phyloP scores from a whole-genome alignment of 2,888 invertebrate species.

The Ennomos quercinarius region DNA sequence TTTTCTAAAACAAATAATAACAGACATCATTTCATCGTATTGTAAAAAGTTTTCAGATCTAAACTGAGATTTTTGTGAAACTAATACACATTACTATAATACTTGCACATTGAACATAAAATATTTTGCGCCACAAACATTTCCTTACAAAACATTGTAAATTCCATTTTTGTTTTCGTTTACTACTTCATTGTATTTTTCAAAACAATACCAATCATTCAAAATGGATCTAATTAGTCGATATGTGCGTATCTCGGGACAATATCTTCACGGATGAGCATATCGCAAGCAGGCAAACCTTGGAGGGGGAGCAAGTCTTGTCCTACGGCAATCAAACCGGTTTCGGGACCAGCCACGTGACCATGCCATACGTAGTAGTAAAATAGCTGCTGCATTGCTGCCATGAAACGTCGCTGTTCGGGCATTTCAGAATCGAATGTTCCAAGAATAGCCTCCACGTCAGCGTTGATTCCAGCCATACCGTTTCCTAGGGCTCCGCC shows the following conservation, averaged over 20 bases:
- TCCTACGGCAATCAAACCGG: conserved; percentile 87
- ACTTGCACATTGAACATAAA: conserved; percentile 47
- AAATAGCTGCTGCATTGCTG: conserved; percentile 93
- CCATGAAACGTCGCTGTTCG: conserved; percentile 90
- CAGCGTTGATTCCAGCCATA: conserved; percentile 84
- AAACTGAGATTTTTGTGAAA: conserved; percentile 1
- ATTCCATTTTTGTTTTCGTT: conserved; percentile 12
- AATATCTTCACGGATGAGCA: conserved; percentile 90
- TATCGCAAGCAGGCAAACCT: conserved; percentile 90
- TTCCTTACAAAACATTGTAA: conserved; percentile 41
- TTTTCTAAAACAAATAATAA: conserved; percentile 20
- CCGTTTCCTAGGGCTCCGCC: conserved; percentile 70
- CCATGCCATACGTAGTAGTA: conserved; percentile 93
- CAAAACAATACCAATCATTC: conserved; percentile 6
- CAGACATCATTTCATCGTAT: conserved; percentile 3
- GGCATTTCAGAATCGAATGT: conserved; percentile 89
- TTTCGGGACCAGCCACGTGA: conserved; percentile 87
- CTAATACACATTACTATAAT: conserved; percentile 33
- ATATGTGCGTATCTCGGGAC: conserved; percentile 91
- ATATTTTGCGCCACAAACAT: conserved; percentile 40
- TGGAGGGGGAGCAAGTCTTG: conserved; percentile 88
- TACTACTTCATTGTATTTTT: not conserved
- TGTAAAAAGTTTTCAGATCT: conserved; percentile 23
- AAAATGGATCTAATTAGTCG: conserved; percentile 80
- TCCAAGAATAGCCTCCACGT: conserved; percentile 92